These are phyloP conservation scores for Alloscopus bannaensis DNA, from an alignment of 2,888 invertebrate species.

Conservation along the genomic window DNA sequence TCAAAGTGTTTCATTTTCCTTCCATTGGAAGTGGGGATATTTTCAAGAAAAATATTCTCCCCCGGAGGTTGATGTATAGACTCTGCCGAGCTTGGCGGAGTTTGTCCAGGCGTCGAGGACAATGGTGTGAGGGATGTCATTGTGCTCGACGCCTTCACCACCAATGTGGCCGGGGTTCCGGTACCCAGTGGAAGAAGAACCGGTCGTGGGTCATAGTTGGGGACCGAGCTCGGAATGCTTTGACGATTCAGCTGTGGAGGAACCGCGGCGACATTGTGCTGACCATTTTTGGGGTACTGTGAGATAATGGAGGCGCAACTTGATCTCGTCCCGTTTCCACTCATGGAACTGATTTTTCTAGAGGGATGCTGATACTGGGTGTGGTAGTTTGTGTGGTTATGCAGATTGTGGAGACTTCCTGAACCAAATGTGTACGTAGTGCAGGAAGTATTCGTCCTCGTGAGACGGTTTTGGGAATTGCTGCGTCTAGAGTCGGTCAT, in stretches of 20 bases:
- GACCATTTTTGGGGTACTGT: slow-evolving; percentile 38
- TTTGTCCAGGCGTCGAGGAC: neutral
- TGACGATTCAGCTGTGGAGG: neutral
- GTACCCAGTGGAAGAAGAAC: too few species aligned
- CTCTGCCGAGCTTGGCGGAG: neutral
- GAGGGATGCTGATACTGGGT: neutral
- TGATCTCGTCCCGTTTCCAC: slow-evolving; percentile 10
- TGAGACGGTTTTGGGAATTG: slow-evolving; percentile 51
- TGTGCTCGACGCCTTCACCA: slow-evolving; percentile 13
- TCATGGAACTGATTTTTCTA: slow-evolving; percentile 31
- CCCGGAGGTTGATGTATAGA: too few species aligned
- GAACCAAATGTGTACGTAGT: slow-evolving; percentile 68
- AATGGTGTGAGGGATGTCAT: slow-evolving; percentile 7
- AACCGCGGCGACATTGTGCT: neutral
- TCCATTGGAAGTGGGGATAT: neutral
- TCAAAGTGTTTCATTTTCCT: slow-evolving; percentile 7
- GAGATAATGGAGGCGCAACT: slow-evolving; percentile 27
- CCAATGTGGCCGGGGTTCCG: neutral
- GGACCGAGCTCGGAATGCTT: neutral
- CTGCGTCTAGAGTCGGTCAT: slow-evolving; percentile 40
- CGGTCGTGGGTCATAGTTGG: too few species aligned
- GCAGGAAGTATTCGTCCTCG: slow-evolving; percentile 67
- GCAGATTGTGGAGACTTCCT: slow-evolving; percentile 52
- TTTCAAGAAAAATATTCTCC: too few species aligned
- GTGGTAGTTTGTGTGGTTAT: slow-evolving; percentile 18